Conservation (phyloP, 2,113 vertebrate species). For the Laticauda colubrina region DNA sequence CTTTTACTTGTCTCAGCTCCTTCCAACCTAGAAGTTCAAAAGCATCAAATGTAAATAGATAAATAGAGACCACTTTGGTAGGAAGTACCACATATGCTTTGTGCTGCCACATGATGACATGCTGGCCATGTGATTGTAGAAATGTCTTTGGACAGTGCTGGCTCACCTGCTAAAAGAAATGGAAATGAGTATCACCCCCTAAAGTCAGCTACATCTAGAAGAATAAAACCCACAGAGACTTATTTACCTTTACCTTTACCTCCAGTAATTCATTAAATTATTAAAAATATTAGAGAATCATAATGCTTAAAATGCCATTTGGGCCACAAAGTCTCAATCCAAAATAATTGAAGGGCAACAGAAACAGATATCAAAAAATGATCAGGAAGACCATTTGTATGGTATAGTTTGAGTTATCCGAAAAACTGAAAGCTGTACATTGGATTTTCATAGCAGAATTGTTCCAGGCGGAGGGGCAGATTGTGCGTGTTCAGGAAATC, state of each 20-base stretch:
- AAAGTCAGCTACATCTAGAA: no score
- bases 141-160: no score
- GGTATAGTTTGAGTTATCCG: not conserved
- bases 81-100: no score
- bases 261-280: not conserved
- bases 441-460: not conserved
- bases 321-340: not conserved
- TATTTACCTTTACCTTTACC: not conserved
- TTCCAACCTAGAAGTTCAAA: no score
- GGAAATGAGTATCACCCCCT: no score
- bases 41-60: no score
- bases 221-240: no score
- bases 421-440: not conserved
- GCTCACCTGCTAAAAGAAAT: no score
- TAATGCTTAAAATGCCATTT: not conserved
- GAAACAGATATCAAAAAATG: not conserved
- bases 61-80: no score
- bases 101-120: no score
- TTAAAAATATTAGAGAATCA: not conserved
- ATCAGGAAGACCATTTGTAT: not conserved
- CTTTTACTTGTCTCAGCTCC: no score
- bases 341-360: not conserved
- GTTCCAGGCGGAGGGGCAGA: not conserved
- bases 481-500: not conserved
- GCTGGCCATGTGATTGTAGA: no score